Percentiles rank a stretch among this genome's conserved stretches.
phyloP scores from a whole-genome alignment of 92 coral and sea anemone genomes.

The Zoanthus sociatus region DNA sequence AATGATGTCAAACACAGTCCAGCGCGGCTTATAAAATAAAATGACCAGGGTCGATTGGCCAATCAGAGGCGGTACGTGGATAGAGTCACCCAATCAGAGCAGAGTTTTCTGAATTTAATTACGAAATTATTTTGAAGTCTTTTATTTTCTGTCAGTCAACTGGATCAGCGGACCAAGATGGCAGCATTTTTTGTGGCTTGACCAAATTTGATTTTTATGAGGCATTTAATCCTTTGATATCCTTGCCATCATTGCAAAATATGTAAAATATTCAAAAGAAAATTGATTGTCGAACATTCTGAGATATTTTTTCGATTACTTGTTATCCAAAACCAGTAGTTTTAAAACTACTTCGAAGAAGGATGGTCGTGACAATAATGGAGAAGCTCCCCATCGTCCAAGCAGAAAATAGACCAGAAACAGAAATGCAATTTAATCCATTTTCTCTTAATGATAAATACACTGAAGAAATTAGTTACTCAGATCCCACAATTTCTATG shows the following conservation, averaged over 20 bases:
- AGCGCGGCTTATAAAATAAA: no score
- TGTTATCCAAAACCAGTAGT: not conserved
- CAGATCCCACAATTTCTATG: conserved; percentile 33
- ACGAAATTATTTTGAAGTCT: no score
- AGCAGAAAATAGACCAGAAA: no score
- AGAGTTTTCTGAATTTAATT: no score
- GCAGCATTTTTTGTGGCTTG: not conserved
- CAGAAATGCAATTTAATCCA: conserved; percentile 27
- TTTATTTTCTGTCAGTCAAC: not conserved
- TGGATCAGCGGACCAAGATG: conserved; percentile 11
- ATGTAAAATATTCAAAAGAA: not conserved
- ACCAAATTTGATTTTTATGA: not conserved
- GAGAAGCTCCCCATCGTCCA: not conserved
- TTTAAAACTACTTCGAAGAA: conserved; percentile 8
- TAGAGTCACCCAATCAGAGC: no score
- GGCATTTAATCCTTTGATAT: not conserved
- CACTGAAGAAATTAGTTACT: conserved; percentile 10
- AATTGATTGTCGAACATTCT: conserved; percentile 5
- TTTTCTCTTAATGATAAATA: conserved; percentile 34
- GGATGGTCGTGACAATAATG: conserved; percentile 9
- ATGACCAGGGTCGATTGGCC: no score
- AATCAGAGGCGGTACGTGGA: no score
- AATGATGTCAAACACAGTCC: no score
- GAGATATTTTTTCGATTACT: not conserved
- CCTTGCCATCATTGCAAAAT: conserved; percentile 18